Evolutionary conservation across 2,888 invertebrate genomes (phyloP), one percentile per base, ranked within the genome.

Genomic region (Drosophila falleni): DNA sequence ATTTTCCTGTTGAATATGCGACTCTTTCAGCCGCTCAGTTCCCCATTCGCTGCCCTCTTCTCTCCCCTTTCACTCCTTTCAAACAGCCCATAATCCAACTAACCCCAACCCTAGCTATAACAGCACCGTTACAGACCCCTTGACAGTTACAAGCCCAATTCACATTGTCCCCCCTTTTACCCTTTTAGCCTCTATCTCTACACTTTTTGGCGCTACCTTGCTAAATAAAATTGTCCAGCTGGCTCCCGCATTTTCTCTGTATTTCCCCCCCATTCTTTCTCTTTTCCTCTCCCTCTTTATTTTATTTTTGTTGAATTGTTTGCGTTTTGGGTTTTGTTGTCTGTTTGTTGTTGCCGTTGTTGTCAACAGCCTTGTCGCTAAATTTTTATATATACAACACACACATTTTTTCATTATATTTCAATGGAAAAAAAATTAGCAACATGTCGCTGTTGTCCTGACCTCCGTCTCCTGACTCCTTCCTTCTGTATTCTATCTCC

Each of bases 1-100:
- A 90, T 90, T 90, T 90, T 90, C 89, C 90, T 90, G 89, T 90
- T 90, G 89, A 79, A 89, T 90, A 81, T 87, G 82, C 89, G 85
- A 81, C 63, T 71, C 77, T 68, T 76, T 76, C 54, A 31, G 41
- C 54, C 51, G 56, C 58, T 55, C n/a, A n/a, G 61, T 41, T 46
- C 23, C 29, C 26, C n/a, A 8, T 15, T 37, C 41, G 19, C 39
- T 9, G 16, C 16, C 29, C 6, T 5, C 4, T 9, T 13, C 39
- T 9, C 9, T 11, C 15, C 19, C 6, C 11, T n/a, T n/a, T n/a
- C n/a, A n/a, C n/a, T 54, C 13, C 13, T 10, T 26, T 1, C 23
- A 23, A 23, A 1, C 23, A 23, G n/a, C 11, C 13, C 56, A n/a
- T 15, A 10, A 35, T 19, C 1, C 16, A 46, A 37, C 50, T 59